Evolutionary conservation across 2,888 invertebrate genomes (phyloP).

Genomic region (Drosophila tripunctata): DNA sequence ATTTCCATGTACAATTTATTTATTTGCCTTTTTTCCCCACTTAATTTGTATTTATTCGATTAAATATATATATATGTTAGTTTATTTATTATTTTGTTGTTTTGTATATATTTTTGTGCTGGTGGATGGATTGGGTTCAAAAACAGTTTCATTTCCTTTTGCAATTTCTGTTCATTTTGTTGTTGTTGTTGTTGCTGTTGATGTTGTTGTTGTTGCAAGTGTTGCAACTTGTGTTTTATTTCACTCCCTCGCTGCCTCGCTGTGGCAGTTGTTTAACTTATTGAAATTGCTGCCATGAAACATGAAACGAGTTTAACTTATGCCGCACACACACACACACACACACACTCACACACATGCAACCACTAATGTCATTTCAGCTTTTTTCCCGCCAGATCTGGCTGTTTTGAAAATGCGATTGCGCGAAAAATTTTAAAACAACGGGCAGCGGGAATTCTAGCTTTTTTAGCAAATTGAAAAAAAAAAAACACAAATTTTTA

Average conservation of each 20-base stretch:
- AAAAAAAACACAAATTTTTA: no score
- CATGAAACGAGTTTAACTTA: slow-evolving; percentile 34
- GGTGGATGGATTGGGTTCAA: slow-evolving; percentile 69
- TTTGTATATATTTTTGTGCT: slow-evolving; percentile 24
- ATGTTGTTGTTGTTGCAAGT: not conserved
- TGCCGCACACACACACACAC: slow-evolving; percentile 12
- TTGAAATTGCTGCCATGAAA: slow-evolving; percentile 40
- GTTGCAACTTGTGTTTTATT: slow-evolving; percentile 8
- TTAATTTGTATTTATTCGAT: slow-evolving; percentile 1
- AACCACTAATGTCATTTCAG: no score
- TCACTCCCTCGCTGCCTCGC: slow-evolving; percentile 2
- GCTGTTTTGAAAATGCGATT: no score
- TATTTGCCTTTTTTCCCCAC: not conserved
- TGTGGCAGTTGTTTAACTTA: slow-evolving; percentile 33
- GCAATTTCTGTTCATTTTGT: not conserved
- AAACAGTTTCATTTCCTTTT: slow-evolving; percentile 44
- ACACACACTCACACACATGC: slow-evolving; percentile 4
- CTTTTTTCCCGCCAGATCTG: no score
- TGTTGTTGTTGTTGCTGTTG: slow-evolving; percentile 6
- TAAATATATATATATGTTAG: no score
- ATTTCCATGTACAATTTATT: not conserved
- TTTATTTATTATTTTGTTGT: slow-evolving; percentile 20
- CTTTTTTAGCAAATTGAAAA: no score
- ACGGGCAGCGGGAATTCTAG: no score
- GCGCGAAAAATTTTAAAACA: no score